Evolutionary conservation across 2,888 invertebrate species (phyloP), one percentile per base, ranked within the genome.

Genomic region (Muschampia plurimacula): DNA sequence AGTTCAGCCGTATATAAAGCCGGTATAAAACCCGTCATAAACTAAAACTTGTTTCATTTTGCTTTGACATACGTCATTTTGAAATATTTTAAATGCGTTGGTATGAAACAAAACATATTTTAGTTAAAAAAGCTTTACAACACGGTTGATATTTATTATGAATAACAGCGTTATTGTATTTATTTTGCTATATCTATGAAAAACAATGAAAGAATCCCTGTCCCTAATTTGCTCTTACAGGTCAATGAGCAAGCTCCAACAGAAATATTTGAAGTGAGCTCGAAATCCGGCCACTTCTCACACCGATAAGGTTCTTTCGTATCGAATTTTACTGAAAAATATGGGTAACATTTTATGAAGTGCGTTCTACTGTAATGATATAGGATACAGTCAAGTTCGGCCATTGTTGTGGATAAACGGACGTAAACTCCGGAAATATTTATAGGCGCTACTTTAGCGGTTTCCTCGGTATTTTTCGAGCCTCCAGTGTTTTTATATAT

Each of bases 331-430:
- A 74, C 76, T 74, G 77, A 77, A 80, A 80, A 82, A 82, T 81
- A 80, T 80, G 79, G 77, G 76, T 77, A 80, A 79, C 74, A 83
- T 82, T 83, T 81, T 82, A 82, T 81, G 81, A 81, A 82, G 83
- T 83, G 80, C 80, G 79, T 75, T 80, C 80, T 80, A 80, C 79
- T 81, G 81, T 83, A 80, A 82, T 81, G 78, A 82, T 81, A 83
- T 85, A 81, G 80, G 80, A 77, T 80, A 81, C 79, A 81, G 79
- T 81, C 80, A 80, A 80, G 81, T 81, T 79, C 78, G 80, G 81
- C 79, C 80, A 82, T 82, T 84, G 82, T 82, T 82, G 80, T 80
- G 82, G 81, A 81, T 82, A 83, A 82, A 77, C 79, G 78, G 76
- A 82, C 79, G 80, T 81, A 81, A 83, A 82, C 80, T 80, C 79